Percentiles rank a stretch among this genome's conserved stretches.
These are phyloP conservation scores for Chrysina gloriosa DNA, from an alignment of 2,888 invertebrate species.

Conservation along the genomic window DNA sequence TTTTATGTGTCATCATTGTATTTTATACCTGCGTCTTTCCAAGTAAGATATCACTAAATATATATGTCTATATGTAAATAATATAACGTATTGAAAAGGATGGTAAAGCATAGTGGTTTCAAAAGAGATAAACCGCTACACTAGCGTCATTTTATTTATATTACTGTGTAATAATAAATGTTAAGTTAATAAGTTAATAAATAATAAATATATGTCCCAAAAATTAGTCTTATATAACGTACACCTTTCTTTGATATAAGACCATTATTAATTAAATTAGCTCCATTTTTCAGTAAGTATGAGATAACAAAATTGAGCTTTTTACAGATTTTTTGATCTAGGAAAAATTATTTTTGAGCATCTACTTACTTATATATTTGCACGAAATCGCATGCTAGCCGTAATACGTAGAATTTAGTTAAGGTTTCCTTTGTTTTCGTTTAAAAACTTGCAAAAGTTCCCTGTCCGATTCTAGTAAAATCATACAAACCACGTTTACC, in stretches of 20 bases:
- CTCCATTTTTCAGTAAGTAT: not conserved
- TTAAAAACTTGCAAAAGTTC: too few relatives aligned
- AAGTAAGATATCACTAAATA: constrained; percentile 25
- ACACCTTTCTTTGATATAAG: not conserved
- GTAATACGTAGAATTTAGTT: too few relatives aligned
- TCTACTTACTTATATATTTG: too few relatives aligned
- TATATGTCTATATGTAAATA: constrained; percentile 19
- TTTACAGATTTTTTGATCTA: too few relatives aligned
- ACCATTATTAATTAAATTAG: not conserved
- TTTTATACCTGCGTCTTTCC: constrained; percentile 24
- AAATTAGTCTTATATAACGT: not conserved
- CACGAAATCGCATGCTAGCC: too few relatives aligned
- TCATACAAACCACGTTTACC: too few relatives aligned
- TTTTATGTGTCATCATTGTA: constrained; percentile 16
- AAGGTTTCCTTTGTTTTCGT: too few relatives aligned
- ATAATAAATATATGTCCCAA: not conserved
- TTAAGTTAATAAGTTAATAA: constrained; percentile 14
- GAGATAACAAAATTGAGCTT: not conserved
- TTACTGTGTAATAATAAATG: constrained; percentile 26
- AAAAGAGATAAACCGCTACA: not conserved
- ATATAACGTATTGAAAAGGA: not conserved
- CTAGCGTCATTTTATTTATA: not conserved
- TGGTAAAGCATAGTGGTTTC: not conserved
- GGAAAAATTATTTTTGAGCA: too few relatives aligned
- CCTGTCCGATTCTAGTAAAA: too few relatives aligned